Evolutionary conservation across 2,888 invertebrate species (phyloP), one percentile per base, ranked within the genome.

Genomic region (Clivina fossor): DNA sequence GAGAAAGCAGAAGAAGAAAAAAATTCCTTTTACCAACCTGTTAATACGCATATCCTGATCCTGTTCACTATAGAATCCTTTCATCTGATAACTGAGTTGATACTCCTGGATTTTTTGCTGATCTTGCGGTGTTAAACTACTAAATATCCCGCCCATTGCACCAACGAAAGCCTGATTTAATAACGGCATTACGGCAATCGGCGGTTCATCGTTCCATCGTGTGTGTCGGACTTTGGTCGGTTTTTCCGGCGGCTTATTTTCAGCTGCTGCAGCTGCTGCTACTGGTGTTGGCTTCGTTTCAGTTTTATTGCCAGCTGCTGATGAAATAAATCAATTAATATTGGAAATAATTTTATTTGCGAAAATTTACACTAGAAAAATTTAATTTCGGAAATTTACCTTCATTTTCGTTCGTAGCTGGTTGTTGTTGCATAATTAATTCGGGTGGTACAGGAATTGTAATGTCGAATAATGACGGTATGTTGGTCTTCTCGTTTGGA

Each of bases 41-140:
- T 62, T 69, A 22, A 72, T 64, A 37, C 74, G 61, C 74, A 75
- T 74, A 59, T 75, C 75, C 58, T 72, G 73, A 62, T 75, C 75
- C 44, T 70, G 66, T 58, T 64, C 61, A 26, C 56, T 68, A 55
- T 62, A 64, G 59, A 69, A 71, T 4, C 66, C 65, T 58, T 66
- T 68, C 5, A 66, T 49, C 18, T 65, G 66, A 32, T 67, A 67
- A 19, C 46, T 58, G 9, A 58, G 26, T 28, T 63, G 46, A 13
- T 55, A 55, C n/a, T 57, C 44, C 11, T 57, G 59, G 16, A 59
- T 46, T 50, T 63, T 47, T 30, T 59, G 58, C 28, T 60, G 60
- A 43, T 63, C 61, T 28, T 58, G 57, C 4, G 59, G 32, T 16
- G 49, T 46, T 16, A 59, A 22, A 16, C 26, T 61, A 38, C 35